These are phyloP conservation scores for Drosophila hydei DNA, from an alignment of 1,140 invertebrate genomes.

Conservation along the genomic window DNA sequence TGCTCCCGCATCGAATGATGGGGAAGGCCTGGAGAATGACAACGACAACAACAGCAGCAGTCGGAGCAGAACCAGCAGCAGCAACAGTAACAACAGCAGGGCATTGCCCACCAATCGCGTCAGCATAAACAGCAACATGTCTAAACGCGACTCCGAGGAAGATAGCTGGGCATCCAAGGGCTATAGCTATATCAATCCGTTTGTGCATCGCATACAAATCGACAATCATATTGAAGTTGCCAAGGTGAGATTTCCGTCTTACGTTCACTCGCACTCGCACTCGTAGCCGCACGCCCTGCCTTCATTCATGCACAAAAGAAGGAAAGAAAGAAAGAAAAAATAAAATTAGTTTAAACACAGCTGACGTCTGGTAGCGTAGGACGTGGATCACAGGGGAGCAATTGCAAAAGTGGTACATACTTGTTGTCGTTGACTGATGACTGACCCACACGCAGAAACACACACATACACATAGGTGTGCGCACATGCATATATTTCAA, in stretches of 20 bases:
- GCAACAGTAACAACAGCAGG: slow-evolving; percentile 13
- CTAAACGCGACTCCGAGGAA: slow-evolving; percentile 74
- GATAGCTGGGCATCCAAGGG: slow-evolving; percentile 84
- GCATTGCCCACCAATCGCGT: slow-evolving; percentile 28
- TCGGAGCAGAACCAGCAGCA: background rate
- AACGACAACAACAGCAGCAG: slow-evolving; percentile 9
- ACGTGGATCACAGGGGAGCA: background rate
- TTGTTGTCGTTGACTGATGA: slow-evolving; percentile 12
- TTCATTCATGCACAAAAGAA: slow-evolving; percentile 49
- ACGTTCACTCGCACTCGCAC: slow-evolving; percentile 5
- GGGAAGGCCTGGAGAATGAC: slow-evolving; percentile 33
- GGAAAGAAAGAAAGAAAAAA: background rate
- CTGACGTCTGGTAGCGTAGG: background rate
- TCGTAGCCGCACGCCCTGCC: background rate
- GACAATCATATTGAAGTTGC: slow-evolving; percentile 93
- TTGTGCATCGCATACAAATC: slow-evolving; percentile 92
- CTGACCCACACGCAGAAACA: slow-evolving; percentile 4
- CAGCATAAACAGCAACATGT: slow-evolving; percentile 22
- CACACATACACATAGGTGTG: background rate
- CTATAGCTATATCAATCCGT: slow-evolving; percentile 88
- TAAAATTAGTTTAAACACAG: slow-evolving; percentile 30
- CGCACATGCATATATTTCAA: too few relatives aligned
- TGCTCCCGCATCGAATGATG: slow-evolving; percentile 32
- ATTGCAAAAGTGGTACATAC: background rate
- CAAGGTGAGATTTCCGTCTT: slow-evolving; percentile 87